A percentile compares a stretch with the other conserved stretches of the same genome.
Conservation (phyloP, 2,113 vertebrate genomes). For the Ptychochromis oligacanthus region DNA sequence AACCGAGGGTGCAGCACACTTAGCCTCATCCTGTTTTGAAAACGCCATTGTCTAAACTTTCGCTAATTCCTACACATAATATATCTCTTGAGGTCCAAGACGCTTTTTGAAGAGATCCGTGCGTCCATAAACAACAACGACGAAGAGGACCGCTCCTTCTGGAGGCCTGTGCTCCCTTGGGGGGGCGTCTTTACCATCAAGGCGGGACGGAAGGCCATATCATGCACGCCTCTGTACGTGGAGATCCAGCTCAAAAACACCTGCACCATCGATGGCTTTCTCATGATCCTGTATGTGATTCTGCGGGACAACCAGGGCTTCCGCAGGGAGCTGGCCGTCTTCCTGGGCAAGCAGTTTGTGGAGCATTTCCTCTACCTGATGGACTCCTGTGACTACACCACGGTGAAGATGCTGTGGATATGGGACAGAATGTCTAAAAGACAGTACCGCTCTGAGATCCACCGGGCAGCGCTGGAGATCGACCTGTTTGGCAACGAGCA, state of each 20-base stretch:
- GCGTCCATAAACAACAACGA: slow-evolving; percentile 89
- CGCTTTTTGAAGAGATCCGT: slow-evolving; percentile 90
- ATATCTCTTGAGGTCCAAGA: slow-evolving; percentile 83
- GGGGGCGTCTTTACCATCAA: slow-evolving; percentile 88
- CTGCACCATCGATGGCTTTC: slow-evolving; percentile 91
- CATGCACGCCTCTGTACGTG: slow-evolving; percentile 88
- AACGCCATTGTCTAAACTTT: background rate
- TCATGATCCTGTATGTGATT: slow-evolving; percentile 91
- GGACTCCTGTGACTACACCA: slow-evolving; percentile 90
- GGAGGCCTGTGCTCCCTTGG: slow-evolving; percentile 91
- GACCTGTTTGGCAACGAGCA: slow-evolving; percentile 92
- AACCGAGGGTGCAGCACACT: background rate
- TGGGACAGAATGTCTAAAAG: slow-evolving; percentile 90
- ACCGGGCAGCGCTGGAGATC: slow-evolving; percentile 85
- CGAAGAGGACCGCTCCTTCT: slow-evolving; percentile 87
- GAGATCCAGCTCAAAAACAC: slow-evolving; percentile 90
- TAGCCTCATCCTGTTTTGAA: background rate
- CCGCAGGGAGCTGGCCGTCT: slow-evolving; percentile 83
- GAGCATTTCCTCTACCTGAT: slow-evolving; percentile 89
- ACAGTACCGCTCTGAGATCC: slow-evolving; percentile 87
- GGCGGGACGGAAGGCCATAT: slow-evolving; percentile 88
- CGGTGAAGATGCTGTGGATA: slow-evolving; percentile 92
- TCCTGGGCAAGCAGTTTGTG: slow-evolving; percentile 87
- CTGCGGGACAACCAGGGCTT: slow-evolving; percentile 88
- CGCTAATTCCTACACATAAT: background rate